A percentile compares a stretch with the other conserved stretches of the same genome.
phyloP scores from a whole-genome alignment of 1,140 invertebrate genomes.

The Bombus ignitus region DNA sequence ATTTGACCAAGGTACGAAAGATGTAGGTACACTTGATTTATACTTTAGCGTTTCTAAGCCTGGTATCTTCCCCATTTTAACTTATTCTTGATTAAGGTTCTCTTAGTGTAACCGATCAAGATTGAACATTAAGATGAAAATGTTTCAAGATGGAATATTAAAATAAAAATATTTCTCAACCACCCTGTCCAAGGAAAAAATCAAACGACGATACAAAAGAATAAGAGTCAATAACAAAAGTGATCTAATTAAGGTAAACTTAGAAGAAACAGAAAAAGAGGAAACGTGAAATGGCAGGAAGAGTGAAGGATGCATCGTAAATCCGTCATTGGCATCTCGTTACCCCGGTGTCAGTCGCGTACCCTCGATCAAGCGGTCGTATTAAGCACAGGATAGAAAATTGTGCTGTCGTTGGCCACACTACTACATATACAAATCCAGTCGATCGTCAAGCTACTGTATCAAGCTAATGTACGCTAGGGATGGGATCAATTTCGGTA shows the following conservation, averaged over 20 bases:
- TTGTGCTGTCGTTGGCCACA: conserved; percentile 62
- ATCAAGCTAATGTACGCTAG: conserved; percentile 16
- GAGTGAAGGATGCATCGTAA: conserved; percentile 68
- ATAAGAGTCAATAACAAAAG: neutral
- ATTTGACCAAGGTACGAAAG: no score
- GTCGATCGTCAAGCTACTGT: conserved; percentile 72
- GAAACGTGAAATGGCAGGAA: conserved; percentile 48
- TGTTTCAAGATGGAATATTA: no score
- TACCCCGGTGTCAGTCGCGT: conserved; percentile 55
- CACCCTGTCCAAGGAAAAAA: no score
- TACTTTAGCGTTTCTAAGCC: no score
- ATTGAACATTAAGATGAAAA: neutral
- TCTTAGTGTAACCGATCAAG: neutral
- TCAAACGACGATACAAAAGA: neutral
- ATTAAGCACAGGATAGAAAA: conserved; percentile 63
- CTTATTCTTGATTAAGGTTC: neutral
- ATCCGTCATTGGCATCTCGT: conserved; percentile 75
- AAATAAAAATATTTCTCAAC: no score
- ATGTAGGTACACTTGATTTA: no score
- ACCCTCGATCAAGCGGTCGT: neutral
- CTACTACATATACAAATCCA: conserved; percentile 64
- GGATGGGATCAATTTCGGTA: neutral
- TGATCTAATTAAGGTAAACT: neutral
- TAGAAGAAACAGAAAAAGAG: neutral
- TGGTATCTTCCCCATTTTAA: neutral